A percentile compares a stretch with the other conserved stretches of the same genome.
Conservation (phyloP, 2,797 vertebrate species). For the Gymnothorax javanicus region DNA sequence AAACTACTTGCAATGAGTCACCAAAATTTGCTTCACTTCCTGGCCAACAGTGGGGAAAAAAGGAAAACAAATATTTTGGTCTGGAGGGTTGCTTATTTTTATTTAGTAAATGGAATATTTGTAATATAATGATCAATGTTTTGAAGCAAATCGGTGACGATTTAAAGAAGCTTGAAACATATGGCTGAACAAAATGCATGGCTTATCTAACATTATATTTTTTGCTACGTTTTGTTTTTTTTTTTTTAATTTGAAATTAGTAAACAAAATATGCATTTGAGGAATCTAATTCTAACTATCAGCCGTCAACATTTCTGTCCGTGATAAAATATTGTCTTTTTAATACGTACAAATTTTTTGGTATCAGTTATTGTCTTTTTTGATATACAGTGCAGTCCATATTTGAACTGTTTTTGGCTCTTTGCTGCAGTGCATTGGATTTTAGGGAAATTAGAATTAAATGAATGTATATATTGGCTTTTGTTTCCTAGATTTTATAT, state of each 20-base stretch:
- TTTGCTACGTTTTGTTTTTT: background rate
- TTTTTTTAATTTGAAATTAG: background rate
- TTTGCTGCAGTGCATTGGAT: no score
- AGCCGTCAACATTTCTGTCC: background rate
- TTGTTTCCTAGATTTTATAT: no score
- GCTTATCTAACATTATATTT: background rate
- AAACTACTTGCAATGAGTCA: constrained; percentile 5
- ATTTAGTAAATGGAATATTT: constrained; percentile 4
- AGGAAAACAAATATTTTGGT: constrained; percentile 2
- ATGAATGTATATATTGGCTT: no score
- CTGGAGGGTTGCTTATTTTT: constrained; percentile 7
- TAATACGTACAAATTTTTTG: background rate
- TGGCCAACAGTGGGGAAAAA: background rate
- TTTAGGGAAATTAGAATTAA: no score
- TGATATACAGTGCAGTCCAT: background rate
- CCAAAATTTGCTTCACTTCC: constrained; percentile 1
- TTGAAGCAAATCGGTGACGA: background rate
- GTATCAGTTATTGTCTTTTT: background rate
- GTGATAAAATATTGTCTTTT: background rate
- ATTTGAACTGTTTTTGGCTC: no score
- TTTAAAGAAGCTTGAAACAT: constrained; percentile 11
- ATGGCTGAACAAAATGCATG: background rate
- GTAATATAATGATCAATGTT: constrained; percentile 8
- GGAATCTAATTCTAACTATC: background rate
- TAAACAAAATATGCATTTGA: background rate